These are phyloP conservation scores for Leucopsar rothschildi DNA, from an alignment of 2,113 vertebrate species.

Conservation along the genomic window DNA sequence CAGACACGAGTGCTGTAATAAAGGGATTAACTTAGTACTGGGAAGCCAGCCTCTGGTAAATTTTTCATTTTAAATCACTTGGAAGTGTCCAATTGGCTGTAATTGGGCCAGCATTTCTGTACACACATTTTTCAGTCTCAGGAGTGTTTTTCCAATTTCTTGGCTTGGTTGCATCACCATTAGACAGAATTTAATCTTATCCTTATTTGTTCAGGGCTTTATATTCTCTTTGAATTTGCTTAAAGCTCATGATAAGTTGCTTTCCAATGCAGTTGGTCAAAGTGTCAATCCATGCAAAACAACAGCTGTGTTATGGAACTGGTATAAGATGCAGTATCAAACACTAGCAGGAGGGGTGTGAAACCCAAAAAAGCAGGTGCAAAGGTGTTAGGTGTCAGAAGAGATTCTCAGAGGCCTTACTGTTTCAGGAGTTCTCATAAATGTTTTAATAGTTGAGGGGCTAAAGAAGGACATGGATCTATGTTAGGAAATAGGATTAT, in stretches of 20 bases:
- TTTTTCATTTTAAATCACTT: not conserved
- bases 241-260: not conserved
- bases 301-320: slow-evolving; percentile 54
- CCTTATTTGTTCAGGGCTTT: not conserved
- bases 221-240: not conserved
- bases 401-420: not conserved
- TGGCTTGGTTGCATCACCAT: not conserved
- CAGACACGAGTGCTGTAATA: not conserved
- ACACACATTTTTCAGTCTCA: not conserved
- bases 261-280: not conserved
- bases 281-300: slow-evolving; percentile 14
- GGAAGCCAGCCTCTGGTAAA: not conserved
- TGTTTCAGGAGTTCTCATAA: not conserved
- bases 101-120: not conserved
- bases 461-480: not conserved
- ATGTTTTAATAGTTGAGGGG: not conserved
- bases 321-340: not conserved
- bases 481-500: slow-evolving; percentile 30
- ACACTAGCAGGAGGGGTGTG: slow-evolving; percentile 42
- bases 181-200: not conserved
- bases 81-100: not conserved
- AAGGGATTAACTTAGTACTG: not conserved
- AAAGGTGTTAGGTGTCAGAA: slow-evolving; percentile 54
- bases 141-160: not conserved
- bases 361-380: slow-evolving; percentile 57